Conservation (phyloP, 2,797 vertebrate species). For the Gallinago solitaria region DNA sequence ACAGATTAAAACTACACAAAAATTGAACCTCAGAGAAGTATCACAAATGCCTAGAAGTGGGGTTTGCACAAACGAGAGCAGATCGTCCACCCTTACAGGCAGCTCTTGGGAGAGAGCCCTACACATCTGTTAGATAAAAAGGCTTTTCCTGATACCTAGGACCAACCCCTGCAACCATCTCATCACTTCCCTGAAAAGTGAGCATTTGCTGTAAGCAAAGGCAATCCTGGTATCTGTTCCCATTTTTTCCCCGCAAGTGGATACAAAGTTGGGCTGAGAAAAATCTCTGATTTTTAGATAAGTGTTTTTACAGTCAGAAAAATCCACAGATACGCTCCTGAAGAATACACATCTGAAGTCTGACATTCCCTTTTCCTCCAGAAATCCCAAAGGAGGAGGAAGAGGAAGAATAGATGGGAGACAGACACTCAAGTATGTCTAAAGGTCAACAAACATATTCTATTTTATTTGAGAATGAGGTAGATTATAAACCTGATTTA, state of each 20-base stretch:
- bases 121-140: not conserved
- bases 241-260: not conserved
- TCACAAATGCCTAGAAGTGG: not conserved
- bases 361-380: not conserved
- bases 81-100: not conserved
- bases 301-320: not conserved
- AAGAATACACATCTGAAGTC: not conserved
- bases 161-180: not conserved
- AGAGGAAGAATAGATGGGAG: not conserved
- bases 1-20: not conserved
- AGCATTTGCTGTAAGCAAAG: not conserved
- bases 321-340: not conserved
- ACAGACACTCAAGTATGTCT: not conserved
- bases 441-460: not conserved
- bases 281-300: not conserved
- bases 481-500: not conserved
- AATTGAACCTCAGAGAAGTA: not conserved
- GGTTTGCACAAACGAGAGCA: not conserved
- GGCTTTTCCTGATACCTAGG: not conserved
- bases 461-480: not conserved
- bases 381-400: not conserved
- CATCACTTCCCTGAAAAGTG: not conserved
- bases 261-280: not conserved
- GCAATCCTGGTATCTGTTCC: not conserved
- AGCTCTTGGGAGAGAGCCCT: not conserved